These are phyloP conservation scores for Lasioglossum villosulum DNA, from an alignment of 2,888 invertebrate species.

Conservation along the genomic window DNA sequence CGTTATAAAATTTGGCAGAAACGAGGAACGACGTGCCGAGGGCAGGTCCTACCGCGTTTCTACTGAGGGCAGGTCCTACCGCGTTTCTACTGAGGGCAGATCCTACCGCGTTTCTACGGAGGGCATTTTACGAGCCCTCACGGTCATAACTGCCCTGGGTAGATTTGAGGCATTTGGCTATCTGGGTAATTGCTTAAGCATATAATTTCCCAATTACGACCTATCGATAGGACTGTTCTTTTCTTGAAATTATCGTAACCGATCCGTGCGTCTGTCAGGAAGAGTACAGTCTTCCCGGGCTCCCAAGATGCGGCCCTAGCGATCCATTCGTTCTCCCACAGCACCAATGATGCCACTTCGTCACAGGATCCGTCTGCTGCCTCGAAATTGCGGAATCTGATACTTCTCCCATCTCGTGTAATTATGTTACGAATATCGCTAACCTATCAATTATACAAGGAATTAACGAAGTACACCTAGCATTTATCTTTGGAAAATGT, in stretches of 20 bases:
- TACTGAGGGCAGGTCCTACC: too few relatives aligned
- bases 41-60: too few relatives aligned
- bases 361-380: constrained; percentile 87
- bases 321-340: constrained; percentile 91
- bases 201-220: constrained; percentile 7
- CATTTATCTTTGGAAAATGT: constrained; percentile 1
- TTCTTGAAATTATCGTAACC: constrained; percentile 82
- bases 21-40: too few relatives aligned
- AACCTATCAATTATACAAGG: constrained; percentile 79
- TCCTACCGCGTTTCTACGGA: too few relatives aligned
- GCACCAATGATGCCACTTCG: constrained; percentile 86
- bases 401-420: constrained; percentile 87
- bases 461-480: background rate
- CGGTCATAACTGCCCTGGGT: too few relatives aligned
- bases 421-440: constrained; percentile 88
- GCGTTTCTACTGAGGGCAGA: too few relatives aligned
- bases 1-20: too few relatives aligned
- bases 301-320: constrained; percentile 89
- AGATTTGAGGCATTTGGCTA: too few relatives aligned
- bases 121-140: too few relatives aligned
- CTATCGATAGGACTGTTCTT: constrained; percentile 68
- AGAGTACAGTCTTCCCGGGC: constrained; percentile 89
- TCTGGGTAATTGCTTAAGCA: background rate
- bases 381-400: constrained; percentile 88
- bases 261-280: constrained; percentile 89